A percentile compares a stretch with the other conserved stretches of the same genome.
These are phyloP conservation scores for Diabrotica undecimpunctata DNA, from an alignment of 1,140 invertebrate genomes.

Conservation along the genomic window DNA sequence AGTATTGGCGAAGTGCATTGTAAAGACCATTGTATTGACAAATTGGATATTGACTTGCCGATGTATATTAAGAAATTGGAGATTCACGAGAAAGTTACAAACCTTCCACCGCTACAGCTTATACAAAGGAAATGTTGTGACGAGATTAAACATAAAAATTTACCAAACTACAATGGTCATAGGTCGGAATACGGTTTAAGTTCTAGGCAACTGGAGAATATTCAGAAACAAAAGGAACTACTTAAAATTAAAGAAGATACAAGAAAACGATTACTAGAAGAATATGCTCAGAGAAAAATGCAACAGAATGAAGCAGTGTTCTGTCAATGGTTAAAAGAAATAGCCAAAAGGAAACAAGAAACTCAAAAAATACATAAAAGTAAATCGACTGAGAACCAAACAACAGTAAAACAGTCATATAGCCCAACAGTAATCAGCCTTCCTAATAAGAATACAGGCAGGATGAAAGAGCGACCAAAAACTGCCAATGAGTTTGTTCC, in stretches of 20 bases:
- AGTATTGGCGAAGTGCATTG: slow-evolving; percentile 35
- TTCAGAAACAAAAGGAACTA: slow-evolving; percentile 33
- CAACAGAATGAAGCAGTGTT: slow-evolving; percentile 46
- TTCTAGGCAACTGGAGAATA: slow-evolving; percentile 36
- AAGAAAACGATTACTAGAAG: slow-evolving; percentile 36
- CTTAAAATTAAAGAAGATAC: slow-evolving; percentile 34
- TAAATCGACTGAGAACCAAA: slow-evolving; percentile 16
- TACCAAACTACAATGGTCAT: slow-evolving; percentile 42
- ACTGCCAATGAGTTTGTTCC: slow-evolving; percentile 34
- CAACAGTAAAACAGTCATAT: slow-evolving; percentile 6
- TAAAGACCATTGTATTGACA: slow-evolving; percentile 44
- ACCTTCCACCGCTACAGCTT: slow-evolving; percentile 39
- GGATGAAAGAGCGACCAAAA: slow-evolving; percentile 36
- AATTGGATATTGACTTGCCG: slow-evolving; percentile 37
- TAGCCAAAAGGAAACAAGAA: slow-evolving; percentile 33
- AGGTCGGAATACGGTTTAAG: slow-evolving; percentile 45
- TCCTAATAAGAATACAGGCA: slow-evolving; percentile 12
- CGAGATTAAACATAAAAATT: slow-evolving; percentile 33
- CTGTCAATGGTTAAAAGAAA: slow-evolving; percentile 42
- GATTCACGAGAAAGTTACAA: slow-evolving; percentile 35
- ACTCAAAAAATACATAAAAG: slow-evolving; percentile 23
- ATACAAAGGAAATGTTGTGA: slow-evolving; percentile 42
- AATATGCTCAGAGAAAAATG: slow-evolving; percentile 37
- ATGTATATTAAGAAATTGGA: slow-evolving; percentile 39
- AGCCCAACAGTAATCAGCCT: slow-evolving; percentile 13